Conservation (phyloP, 2,888 invertebrate species). For the Hydriomena furcata region DNA sequence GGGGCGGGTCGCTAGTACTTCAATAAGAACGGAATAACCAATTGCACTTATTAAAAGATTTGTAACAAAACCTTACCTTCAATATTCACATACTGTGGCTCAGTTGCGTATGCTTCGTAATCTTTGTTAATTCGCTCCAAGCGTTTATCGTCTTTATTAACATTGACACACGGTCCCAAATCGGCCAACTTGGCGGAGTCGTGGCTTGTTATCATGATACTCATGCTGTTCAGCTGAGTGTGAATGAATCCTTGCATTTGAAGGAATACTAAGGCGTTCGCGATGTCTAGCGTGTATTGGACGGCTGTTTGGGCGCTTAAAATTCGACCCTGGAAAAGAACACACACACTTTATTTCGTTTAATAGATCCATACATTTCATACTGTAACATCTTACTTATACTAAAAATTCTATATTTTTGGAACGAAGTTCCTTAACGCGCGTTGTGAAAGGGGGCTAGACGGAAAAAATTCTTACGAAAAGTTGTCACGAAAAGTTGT, state of each 20-base stretch:
- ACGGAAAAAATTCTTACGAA: no score
- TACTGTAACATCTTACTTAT: no score
- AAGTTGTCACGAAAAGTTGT: no score
- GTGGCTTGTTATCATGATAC: slow-evolving; percentile 68
- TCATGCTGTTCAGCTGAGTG: slow-evolving; percentile 68
- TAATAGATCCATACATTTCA: no score
- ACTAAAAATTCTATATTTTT: no score
- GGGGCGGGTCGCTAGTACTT: no score
- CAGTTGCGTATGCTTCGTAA: slow-evolving; percentile 61
- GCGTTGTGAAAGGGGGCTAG: no score
- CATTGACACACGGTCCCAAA: slow-evolving; percentile 60
- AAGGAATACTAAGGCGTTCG: slow-evolving; percentile 73
- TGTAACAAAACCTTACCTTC: slow-evolving; percentile 56
- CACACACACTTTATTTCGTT: no score
- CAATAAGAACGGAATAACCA: no score
- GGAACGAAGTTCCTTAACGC: no score
- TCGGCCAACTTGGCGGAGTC: slow-evolving; percentile 75
- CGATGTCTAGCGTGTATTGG: slow-evolving; percentile 70
- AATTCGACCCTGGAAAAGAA: slow-evolving; percentile 59
- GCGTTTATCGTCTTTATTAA: slow-evolving; percentile 37
- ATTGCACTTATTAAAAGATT: no score
- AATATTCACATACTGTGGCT: slow-evolving; percentile 75
- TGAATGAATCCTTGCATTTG: slow-evolving; percentile 77
- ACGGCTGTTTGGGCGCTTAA: slow-evolving; percentile 69
- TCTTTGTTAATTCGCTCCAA: slow-evolving; percentile 36